phyloP scores from a whole-genome alignment of 1,140 invertebrate species.

The Pseudomyrmex concolor region DNA sequence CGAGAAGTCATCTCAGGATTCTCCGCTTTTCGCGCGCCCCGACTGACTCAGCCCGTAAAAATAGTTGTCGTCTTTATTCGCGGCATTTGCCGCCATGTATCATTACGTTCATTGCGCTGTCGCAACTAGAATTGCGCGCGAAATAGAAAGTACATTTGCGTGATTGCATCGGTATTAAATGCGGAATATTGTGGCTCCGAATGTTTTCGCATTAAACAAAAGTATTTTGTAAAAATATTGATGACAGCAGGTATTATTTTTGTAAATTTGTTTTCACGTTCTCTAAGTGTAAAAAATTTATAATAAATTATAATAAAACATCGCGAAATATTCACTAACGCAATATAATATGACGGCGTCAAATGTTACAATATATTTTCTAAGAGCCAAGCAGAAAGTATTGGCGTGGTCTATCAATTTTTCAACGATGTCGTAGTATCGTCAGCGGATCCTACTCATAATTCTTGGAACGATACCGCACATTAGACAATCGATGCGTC shows the following conservation, averaged over 20 bases:
- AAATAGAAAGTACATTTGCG: too few relatives aligned
- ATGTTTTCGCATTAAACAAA: neutral
- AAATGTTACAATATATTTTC: neutral
- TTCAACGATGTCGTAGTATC: slow-evolving; percentile 2
- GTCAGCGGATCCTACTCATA: slow-evolving; percentile 13
- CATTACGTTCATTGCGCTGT: slow-evolving; percentile 18
- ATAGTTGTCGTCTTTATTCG: slow-evolving; percentile 46
- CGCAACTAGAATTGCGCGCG: neutral
- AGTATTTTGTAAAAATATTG: neutral
- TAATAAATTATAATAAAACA: neutral
- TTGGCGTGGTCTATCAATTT: neutral
- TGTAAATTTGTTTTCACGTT: neutral
- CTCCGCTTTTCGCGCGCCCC: slow-evolving; percentile 3
- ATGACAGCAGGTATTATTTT: slow-evolving; percentile 20
- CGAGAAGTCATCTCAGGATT: slow-evolving; percentile 54
- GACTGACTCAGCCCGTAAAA: slow-evolving; percentile 40
- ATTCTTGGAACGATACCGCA: slow-evolving; percentile 45
- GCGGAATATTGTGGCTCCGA: too few relatives aligned
- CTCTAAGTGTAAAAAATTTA: too few relatives aligned
- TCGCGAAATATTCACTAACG: neutral
- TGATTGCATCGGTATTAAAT: too few relatives aligned
- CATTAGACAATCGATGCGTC: slow-evolving; percentile 19
- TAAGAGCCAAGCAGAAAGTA: neutral
- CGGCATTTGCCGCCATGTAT: slow-evolving; percentile 6
- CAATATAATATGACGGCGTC: neutral